Evolutionary conservation across 2,113 vertebrate genomes (phyloP), one percentile per base, ranked within the genome.

Genomic region (Cranoglanis bouderius): DNA sequence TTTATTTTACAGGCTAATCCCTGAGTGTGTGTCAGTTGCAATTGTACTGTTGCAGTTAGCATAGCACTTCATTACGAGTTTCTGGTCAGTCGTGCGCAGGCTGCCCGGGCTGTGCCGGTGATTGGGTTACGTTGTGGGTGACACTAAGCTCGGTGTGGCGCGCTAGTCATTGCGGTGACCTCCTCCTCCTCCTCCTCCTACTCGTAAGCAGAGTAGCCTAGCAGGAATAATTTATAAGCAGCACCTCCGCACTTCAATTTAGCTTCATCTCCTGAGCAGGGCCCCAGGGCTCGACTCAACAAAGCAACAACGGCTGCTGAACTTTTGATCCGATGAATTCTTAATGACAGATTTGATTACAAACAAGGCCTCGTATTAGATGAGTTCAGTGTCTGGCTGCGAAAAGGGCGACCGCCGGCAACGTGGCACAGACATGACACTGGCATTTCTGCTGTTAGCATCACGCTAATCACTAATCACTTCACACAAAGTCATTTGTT

Each of bases 321-420:
- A 97, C 97, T 96, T 96, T 96, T 96, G 96, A 96, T 96, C 95
- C 94, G 93, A 95, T 97, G 94, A 97, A 97, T 97, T 96, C 94
- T 97, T 97, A 95, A 97, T 97, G 96, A 97, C 95, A 93, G 94
- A 93, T 95, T 95, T 97, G 95, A 96, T 96, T 94, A 96, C 96
- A 95, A 94, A 96, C 96, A 95, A 95, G 95, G 94, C 93, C 90
- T 90, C 92, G 94, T 95, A 93, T 95, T 94, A 96, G 94, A 94
- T 95, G 93, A 96, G 95, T 93, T 92, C 93, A 93, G 91, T 95
- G 94, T 95, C 95, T 96, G 95, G 94, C 93, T 95, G 90, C 92
- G 94, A 83, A 85, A 88, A 90, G 91, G 92, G 93, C 86, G 94
- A 91, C 92, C 93, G 93, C 94, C 94, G 92, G 46, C 35, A 94